Conservation (phyloP, 1,140 invertebrate genomes). For the Tetramorium parvispinum region DNA sequence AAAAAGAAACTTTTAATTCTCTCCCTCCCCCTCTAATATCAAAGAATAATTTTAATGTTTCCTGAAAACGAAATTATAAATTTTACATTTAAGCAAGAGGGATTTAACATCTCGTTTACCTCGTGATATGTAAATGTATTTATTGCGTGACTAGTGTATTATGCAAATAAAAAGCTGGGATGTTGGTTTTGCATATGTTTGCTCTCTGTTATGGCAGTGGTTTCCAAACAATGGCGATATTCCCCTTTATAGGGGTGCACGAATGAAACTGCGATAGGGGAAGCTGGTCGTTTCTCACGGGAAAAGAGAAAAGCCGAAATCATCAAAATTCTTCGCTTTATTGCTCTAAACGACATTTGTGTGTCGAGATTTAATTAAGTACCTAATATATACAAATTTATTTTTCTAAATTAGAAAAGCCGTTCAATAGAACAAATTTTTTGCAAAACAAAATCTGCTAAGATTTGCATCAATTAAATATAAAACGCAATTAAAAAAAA, state of each 20-base stretch:
- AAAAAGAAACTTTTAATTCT: not conserved
- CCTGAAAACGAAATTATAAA: not conserved
- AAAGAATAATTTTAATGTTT: not conserved
- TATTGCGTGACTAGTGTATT: constrained; percentile 11
- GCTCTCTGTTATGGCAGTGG: constrained; percentile 11
- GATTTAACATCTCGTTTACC: not conserved
- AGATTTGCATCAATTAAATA: not conserved
- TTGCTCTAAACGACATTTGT: not conserved
- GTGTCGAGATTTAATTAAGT: not conserved
- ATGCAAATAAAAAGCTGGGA: constrained; percentile 41
- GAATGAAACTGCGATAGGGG: constrained; percentile 10
- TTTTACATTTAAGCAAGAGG: not conserved
- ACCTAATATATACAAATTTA: not conserved
- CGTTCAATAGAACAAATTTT: not conserved
- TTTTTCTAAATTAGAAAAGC: not conserved
- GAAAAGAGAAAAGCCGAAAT: not conserved
- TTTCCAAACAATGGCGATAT: constrained; percentile 39
- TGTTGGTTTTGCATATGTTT: constrained; percentile 47
- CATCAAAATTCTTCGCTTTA: not conserved
- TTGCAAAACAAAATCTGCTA: not conserved
- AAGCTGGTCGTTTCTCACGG: constrained; percentile 4
- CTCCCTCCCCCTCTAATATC: not conserved
- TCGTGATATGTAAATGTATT: constrained; percentile 16
- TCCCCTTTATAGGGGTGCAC: constrained; percentile 18
- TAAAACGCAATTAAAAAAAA: not conserved